These are phyloP conservation scores for Alloscopus bannaensis DNA, from an alignment of 2,888 invertebrate genomes.

Conservation along the genomic window DNA sequence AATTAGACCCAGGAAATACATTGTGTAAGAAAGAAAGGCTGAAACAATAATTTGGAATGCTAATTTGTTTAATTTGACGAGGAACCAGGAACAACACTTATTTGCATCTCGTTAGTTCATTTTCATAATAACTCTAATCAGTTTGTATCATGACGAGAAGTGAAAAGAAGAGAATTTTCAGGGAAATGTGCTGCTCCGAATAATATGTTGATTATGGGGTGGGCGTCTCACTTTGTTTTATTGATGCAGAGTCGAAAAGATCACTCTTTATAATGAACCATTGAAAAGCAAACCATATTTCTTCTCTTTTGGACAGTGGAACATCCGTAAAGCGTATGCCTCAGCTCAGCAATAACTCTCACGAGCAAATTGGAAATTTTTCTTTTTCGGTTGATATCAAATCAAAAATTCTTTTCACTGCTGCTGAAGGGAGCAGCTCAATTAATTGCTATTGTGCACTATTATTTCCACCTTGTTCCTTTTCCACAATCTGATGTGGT, in stretches of 20 bases:
- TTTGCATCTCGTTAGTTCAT: conserved; percentile 58
- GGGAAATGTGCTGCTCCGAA: no score
- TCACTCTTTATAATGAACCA: conserved; percentile 1
- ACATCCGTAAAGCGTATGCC: conserved; percentile 1
- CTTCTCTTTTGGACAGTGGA: background rate
- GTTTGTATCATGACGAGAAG: conserved; percentile 32
- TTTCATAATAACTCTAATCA: conserved; percentile 57
- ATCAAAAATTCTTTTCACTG: conserved; percentile 14
- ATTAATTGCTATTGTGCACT: conserved; percentile 40
- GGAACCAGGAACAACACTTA: conserved; percentile 9
- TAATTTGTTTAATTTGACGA: conserved; percentile 49
- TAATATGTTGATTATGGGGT: conserved; percentile 41
- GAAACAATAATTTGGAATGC: conserved; percentile 40
- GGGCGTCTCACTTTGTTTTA: conserved; percentile 27
- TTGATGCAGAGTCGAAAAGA: background rate
- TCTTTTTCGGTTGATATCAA: no score
- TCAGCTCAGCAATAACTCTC: no score
- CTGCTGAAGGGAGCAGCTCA: conserved; percentile 35
- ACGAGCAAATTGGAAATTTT: no score
- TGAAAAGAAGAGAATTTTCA: conserved; percentile 46
- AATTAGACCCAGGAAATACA: background rate
- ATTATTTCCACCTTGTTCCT: no score
- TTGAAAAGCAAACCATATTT: background rate
- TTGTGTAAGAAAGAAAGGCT: background rate
- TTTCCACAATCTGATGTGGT: no score